Conservation (phyloP, 2,888 invertebrate genomes). For the Miltochrista miniata region DNA sequence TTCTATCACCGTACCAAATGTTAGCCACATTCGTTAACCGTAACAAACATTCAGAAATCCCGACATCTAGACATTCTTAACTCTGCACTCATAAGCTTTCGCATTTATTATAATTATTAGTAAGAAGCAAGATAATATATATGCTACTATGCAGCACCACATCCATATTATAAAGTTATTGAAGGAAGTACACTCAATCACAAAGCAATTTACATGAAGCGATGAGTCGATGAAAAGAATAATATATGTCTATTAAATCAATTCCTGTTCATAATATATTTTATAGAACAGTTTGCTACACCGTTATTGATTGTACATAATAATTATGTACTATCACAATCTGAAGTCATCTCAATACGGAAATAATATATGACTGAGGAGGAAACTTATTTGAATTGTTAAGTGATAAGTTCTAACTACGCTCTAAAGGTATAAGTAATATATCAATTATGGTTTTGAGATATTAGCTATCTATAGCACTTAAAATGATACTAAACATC, state of each 20-base stretch:
- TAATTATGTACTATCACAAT: constrained; percentile 15
- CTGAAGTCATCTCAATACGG: constrained; percentile 32
- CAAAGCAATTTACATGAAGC: constrained; percentile 29
- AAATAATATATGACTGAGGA: constrained; percentile 23
- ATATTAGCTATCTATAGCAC: no score
- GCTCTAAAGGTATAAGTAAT: neutral
- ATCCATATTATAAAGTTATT: neutral
- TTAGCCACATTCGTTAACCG: no score
- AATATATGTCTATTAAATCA: constrained; percentile 24
- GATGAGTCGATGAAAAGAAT: constrained; percentile 36
- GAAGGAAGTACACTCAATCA: constrained; percentile 29
- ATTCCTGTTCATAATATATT: constrained; percentile 33
- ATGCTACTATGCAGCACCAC: no score
- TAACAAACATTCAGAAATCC: no score
- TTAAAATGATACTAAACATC: no score
- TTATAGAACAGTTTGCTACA: constrained; percentile 15
- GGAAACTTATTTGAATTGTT: constrained; percentile 32
- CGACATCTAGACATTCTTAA: no score
- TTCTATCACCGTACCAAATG: no score
- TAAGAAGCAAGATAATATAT: no score
- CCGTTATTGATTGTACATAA: constrained; percentile 28
- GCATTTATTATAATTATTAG: no score
- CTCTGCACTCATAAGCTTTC: no score
- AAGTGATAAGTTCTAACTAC: constrained; percentile 8
- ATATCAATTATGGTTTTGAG: no score